These are phyloP conservation scores for Ridgeia piscesae DNA, from an alignment of 1,140 invertebrate species.

Conservation along the genomic window DNA sequence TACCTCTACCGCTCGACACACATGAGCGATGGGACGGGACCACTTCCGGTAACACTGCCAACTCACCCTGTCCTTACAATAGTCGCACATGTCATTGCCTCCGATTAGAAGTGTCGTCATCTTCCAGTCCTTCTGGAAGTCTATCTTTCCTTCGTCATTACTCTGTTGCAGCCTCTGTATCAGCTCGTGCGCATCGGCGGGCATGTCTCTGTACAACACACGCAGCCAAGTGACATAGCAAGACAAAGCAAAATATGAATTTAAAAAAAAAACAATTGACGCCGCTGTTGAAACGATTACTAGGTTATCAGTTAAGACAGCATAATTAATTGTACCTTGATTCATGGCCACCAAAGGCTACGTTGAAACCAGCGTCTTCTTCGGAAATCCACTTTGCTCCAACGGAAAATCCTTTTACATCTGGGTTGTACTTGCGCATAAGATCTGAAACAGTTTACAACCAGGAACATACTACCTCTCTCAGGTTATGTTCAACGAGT, in stretches of 20 bases:
- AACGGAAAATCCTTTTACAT: background rate
- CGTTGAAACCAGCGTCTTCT: background rate
- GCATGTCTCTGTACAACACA: background rate
- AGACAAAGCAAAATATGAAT: background rate
- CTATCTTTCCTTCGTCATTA: conserved; percentile 55
- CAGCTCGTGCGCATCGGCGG: background rate
- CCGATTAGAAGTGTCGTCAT: conserved; percentile 76
- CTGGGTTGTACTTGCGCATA: background rate
- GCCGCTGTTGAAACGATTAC: background rate
- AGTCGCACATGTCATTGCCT: conserved; percentile 77
- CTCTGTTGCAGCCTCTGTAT: background rate
- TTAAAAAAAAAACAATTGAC: background rate
- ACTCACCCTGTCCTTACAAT: conserved; percentile 54
- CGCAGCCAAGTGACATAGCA: background rate
- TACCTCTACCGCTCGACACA: too few relatives aligned
- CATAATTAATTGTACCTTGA: background rate
- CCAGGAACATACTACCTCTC: background rate
- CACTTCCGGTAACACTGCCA: too few relatives aligned
- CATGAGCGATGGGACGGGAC: too few relatives aligned
- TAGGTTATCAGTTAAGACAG: background rate
- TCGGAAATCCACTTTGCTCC: background rate
- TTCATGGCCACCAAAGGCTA: background rate
- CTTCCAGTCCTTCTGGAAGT: conserved; percentile 65
- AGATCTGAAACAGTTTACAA: background rate
- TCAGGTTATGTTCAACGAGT: background rate